These are phyloP conservation scores for Drosophila fulvimacula DNA, from an alignment of 2,888 invertebrate genomes.

Conservation along the genomic window DNA sequence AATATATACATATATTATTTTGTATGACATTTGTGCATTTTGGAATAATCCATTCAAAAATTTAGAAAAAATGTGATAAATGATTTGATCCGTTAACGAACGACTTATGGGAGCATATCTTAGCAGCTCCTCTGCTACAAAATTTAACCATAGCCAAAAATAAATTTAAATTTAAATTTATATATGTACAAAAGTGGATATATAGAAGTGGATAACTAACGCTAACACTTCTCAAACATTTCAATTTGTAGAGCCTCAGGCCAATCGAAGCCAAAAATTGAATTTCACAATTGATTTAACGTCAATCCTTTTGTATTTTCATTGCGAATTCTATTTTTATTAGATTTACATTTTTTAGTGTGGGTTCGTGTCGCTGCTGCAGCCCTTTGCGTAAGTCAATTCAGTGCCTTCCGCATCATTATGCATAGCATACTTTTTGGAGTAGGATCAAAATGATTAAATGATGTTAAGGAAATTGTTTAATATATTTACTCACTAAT, in stretches of 20 bases:
- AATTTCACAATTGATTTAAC: slow-evolving; percentile 7
- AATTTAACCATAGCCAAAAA: neutral
- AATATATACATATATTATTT: neutral
- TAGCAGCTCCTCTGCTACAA: neutral
- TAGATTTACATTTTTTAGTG: neutral
- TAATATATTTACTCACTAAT: too few species aligned
- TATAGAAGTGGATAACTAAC: neutral
- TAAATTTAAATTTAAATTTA: neutral
- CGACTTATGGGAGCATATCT: too few species aligned
- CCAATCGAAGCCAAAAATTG: slow-evolving; percentile 5
- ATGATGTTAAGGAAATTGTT: neutral
- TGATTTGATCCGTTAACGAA: too few species aligned
- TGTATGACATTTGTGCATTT: too few species aligned
- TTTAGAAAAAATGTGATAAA: neutral
- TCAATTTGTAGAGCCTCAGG: neutral
- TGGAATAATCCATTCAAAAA: neutral
- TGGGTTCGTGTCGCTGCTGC: slow-evolving; percentile 31
- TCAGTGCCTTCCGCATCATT: neutral
- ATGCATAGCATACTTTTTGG: slow-evolving; percentile 41
- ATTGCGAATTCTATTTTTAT: neutral
- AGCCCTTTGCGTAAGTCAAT: slow-evolving; percentile 3
- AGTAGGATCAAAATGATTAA: slow-evolving; percentile 4
- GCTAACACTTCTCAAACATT: neutral
- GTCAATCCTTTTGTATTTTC: neutral
- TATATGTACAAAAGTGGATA: too few species aligned